A percentile compares a stretch with the other conserved stretches of the same genome.
phyloP scores from a whole-genome alignment of 2,113 vertebrate genomes.

The Nycticebus coucang region DNA sequence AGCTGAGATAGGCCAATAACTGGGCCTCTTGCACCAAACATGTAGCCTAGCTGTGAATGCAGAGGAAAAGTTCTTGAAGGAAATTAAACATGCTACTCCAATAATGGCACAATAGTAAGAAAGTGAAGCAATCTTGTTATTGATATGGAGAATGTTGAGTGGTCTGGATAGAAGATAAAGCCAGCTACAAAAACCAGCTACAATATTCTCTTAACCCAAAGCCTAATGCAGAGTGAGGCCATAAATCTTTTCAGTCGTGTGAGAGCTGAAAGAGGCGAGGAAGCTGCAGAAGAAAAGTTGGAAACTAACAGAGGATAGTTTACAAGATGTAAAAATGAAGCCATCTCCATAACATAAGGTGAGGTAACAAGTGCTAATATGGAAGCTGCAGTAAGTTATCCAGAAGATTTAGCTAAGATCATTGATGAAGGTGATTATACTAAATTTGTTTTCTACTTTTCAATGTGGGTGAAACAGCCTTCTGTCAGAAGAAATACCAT shows the following conservation, averaged over 20 bases:
- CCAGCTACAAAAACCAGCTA: too few species aligned
- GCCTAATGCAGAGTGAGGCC: not conserved
- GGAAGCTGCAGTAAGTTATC: not conserved
- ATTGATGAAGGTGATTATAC: not conserved
- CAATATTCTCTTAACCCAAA: not conserved
- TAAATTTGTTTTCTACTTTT: not conserved
- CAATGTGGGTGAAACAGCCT: not conserved
- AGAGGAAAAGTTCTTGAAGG: not conserved
- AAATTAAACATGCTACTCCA: not conserved
- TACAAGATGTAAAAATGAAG: not conserved
- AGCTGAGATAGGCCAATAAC: not conserved
- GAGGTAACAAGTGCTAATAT: not conserved
- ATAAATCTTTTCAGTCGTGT: not conserved
- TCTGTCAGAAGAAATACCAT: not conserved
- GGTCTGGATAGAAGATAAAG: not conserved
- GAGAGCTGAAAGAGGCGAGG: not conserved
- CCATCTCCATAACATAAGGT: not conserved
- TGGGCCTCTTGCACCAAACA: not conserved
- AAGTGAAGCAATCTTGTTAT: not conserved
- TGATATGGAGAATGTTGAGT: not conserved
- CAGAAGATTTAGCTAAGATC: not conserved
- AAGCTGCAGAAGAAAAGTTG: not conserved
- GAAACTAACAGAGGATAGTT: not conserved
- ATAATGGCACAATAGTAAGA: not conserved
- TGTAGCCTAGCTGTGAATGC: not conserved